Evolutionary conservation across 1,140 invertebrate species (phyloP), one percentile per base, ranked within the genome.

Genomic region (Anastrepha obliqua): DNA sequence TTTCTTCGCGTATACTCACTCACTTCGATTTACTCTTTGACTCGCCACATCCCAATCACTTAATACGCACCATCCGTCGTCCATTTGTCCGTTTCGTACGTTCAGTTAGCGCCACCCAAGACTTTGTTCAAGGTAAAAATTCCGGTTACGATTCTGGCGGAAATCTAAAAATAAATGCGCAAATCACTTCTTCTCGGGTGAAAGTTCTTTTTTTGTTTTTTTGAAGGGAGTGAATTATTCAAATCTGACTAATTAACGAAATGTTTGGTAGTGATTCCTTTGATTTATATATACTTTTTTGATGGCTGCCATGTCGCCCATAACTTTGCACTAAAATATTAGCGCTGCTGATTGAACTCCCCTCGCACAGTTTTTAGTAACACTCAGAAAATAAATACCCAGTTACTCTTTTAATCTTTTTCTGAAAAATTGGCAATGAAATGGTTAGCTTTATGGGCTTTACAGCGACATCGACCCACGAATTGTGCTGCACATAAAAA

Each of bases 1-100:
- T 87, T 65, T 86, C 51, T 62, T 86, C 20, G 6, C 58, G 55
- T 55, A 42, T n/a, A 58, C 20, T 20, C 6, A 42, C 29, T 62
- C 39, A 20, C 64, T 20, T 51, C n/a, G 51, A 55, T 81, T 81
- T 55, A 55, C 74, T 55, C n/a, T 81, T 58, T 81, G 74, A 81
- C 47, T 29, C 47, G 15, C 67, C 67, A 74, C 17, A 55, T 8
- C 11, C 51, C 51, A 62, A 4, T 62, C 47, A 58, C 13, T 58
- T 29, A 20, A 67, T 39, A 67, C 64, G 64, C 64, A 62, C 60
- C 60, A 29, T 0, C 0, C 4, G 17, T 55, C 7, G 47, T 20
- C 13, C 67, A 42, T 15, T 67, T 65, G 7, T n/a, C 6, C 64
- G 29, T 11, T 5, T 6, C 29, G 7, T 17, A 9, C 15, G 51